A percentile compares a stretch with the other conserved stretches of the same genome.
Evolutionary conservation across 2,888 invertebrate genomes (phyloP).

Genomic region (Cosmia trapezina): DNA sequence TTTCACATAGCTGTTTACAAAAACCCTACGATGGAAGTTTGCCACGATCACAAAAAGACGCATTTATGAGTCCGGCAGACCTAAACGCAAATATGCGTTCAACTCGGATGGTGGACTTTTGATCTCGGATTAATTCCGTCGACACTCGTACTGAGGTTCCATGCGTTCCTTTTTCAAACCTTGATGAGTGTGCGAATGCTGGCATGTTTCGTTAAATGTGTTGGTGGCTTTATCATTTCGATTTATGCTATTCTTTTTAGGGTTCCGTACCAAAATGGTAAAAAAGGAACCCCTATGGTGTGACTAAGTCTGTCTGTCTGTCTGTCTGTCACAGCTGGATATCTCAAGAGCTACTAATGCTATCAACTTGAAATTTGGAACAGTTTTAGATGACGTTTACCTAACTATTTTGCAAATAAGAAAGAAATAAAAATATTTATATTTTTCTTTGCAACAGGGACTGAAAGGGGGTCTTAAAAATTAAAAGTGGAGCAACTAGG

Average conservation of each 20-base stretch:
- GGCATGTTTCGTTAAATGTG: constrained; percentile 4
- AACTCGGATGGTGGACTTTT: constrained; percentile 65
- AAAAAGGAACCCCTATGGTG: no score
- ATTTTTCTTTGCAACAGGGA: no score
- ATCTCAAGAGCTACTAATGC: no score
- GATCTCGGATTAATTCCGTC: constrained; percentile 73
- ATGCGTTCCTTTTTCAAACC: constrained; percentile 38
- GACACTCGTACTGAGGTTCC: constrained; percentile 45
- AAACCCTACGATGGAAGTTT: constrained; percentile 31
- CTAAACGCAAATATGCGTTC: constrained; percentile 69
- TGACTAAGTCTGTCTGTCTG: no score
- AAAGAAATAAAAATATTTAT: no score
- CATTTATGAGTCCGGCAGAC: constrained; percentile 62
- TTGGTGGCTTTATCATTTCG: constrained; percentile 10
- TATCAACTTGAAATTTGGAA: no score
- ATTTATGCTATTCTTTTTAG: constrained; percentile 3
- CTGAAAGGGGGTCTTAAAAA: no score
- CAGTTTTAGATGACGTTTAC: no score
- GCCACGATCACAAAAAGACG: constrained; percentile 59
- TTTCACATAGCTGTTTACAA: constrained; percentile 51
- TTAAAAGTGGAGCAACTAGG: no score
- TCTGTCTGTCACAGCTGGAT: no score
- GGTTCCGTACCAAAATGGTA: no score
- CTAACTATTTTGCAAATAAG: no score
- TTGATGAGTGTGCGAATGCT: constrained; percentile 25